phyloP scores from a whole-genome alignment of 2,797 vertebrate species.

The Halcyon chelicuti region DNA sequence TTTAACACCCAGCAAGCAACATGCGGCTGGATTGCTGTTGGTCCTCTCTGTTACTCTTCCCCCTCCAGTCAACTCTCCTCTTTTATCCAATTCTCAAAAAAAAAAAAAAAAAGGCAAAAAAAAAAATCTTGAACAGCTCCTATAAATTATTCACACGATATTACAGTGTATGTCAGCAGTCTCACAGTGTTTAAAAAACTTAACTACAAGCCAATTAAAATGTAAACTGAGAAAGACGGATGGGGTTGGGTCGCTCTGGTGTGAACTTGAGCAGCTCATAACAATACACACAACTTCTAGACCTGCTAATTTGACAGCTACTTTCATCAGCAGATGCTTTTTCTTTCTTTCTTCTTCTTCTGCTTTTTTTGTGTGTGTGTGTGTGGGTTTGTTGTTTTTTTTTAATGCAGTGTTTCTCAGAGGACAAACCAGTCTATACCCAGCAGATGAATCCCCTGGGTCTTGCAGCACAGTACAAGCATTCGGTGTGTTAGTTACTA shows the following conservation, averaged over 20 bases:
- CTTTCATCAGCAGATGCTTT: conserved; percentile 77
- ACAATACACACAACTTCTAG: conserved; percentile 83
- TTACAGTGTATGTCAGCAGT: conserved; percentile 86
- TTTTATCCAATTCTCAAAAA: conserved; percentile 65
- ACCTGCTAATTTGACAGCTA: conserved; percentile 86
- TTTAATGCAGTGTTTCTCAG: conserved; percentile 59
- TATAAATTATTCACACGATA: conserved; percentile 86
- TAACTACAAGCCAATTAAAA: conserved; percentile 89
- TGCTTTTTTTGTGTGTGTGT: neutral
- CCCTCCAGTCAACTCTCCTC: neutral
- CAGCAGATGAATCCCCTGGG: conserved; percentile 65
- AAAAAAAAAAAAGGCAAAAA: neutral
- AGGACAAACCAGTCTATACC: conserved; percentile 55
- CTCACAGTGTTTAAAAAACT: conserved; percentile 86
- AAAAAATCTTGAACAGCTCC: conserved; percentile 69
- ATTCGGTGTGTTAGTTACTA: conserved; percentile 13
- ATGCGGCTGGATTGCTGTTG: conserved; percentile 21
- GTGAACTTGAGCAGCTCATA: conserved; percentile 83
- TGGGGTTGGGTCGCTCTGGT: conserved; percentile 81
- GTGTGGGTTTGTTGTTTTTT: neutral
- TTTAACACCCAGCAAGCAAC: conserved; percentile 70
- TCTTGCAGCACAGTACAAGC: neutral
- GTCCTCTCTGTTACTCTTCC: conserved; percentile 23
- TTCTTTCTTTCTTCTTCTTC: neutral
- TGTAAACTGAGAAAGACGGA: conserved; percentile 88